Conservation (phyloP, 2,113 vertebrate species). For the Leucopsar rothschildi region DNA sequence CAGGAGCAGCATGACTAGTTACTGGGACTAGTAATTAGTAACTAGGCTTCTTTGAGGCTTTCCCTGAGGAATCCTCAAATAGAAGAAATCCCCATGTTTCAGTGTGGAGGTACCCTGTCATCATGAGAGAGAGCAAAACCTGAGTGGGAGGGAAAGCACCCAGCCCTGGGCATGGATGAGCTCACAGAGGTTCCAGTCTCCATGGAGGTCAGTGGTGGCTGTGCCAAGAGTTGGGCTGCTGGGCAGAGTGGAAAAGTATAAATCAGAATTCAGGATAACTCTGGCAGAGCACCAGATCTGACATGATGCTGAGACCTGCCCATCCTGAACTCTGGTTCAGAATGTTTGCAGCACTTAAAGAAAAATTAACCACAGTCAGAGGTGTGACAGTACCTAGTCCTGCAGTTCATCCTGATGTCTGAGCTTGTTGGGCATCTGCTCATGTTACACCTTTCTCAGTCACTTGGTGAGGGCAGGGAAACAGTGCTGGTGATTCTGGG, state of each 20-base stretch:
- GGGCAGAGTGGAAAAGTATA: background rate
- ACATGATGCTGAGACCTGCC: background rate
- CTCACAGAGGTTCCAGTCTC: background rate
- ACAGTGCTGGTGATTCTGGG: background rate
- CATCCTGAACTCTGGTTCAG: background rate
- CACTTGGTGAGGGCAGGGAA: background rate
- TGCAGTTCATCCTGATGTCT: background rate
- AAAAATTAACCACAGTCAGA: background rate
- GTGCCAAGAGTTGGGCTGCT: background rate
- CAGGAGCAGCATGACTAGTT: background rate
- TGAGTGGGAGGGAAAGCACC: background rate
- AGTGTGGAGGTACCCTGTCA: background rate
- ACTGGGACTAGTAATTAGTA: background rate
- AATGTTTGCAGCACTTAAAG: background rate
- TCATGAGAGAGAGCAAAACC: background rate
- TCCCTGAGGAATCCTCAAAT: background rate
- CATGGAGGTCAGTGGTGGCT: background rate
- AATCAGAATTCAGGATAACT: background rate
- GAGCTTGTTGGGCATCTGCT: background rate
- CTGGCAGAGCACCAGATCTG: background rate
- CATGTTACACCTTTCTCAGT: background rate
- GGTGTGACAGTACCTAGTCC: background rate
- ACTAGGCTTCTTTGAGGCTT: background rate
- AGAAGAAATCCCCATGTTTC: background rate
- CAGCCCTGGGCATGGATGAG: background rate